phyloP scores from a whole-genome alignment of 2,888 invertebrate genomes.

The Eumacrocentrus americanus region DNA sequence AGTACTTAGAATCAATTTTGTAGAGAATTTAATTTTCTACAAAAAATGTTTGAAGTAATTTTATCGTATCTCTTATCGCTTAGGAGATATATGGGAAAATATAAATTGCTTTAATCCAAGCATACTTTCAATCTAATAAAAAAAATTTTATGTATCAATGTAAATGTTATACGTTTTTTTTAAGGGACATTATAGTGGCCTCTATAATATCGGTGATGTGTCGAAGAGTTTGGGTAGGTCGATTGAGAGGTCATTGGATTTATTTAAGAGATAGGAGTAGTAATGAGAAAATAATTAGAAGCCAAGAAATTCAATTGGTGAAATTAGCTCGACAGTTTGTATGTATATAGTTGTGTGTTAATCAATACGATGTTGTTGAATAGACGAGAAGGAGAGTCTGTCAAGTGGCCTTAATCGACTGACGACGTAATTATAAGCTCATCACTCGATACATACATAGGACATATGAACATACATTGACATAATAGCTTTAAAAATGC shows the following conservation, averaged over 20 bases:
- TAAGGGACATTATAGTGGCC: conserved; percentile 20
- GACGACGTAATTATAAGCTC: conserved; percentile 50
- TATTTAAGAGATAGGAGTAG: neutral
- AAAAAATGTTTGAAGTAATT: too few species aligned
- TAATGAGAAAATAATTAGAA: conserved; percentile 45
- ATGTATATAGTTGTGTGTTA: conserved; percentile 27
- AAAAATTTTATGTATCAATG: too few species aligned
- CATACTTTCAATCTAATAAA: too few species aligned
- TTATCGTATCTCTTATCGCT: too few species aligned
- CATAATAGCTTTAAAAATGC: neutral
- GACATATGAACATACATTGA: neutral
- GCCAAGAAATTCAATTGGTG: conserved; percentile 48
- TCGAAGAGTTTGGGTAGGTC: too few species aligned
- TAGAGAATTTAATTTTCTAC: too few species aligned
- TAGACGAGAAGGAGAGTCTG: conserved; percentile 31
- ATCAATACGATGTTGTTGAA: conserved; percentile 49
- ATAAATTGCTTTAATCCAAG: too few species aligned
- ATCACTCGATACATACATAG: conserved; percentile 32
- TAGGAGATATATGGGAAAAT: too few species aligned
- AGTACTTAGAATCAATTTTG: too few species aligned
- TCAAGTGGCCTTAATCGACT: conserved; percentile 51
- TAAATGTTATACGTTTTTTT: too few species aligned
- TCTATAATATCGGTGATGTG: neutral
- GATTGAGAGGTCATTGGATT: too few species aligned
- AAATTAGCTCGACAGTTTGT: conserved; percentile 43